Percentiles rank a stretch among this genome's conserved stretches.
Conservation (phyloP, 1,140 invertebrate genomes). For the Coboldia fuscipes region DNA sequence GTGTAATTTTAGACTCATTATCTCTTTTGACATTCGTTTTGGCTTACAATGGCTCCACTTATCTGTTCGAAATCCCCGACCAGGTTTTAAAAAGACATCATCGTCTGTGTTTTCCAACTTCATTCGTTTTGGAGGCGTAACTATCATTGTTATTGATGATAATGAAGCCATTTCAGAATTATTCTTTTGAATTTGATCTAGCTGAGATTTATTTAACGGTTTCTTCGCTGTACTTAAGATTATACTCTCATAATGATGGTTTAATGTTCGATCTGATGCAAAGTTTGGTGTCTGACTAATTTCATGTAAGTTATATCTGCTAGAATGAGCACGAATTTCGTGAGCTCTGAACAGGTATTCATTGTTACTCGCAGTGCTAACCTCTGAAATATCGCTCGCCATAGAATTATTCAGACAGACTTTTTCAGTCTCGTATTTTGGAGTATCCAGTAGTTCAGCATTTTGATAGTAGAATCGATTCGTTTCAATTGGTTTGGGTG, state of each 20-base stretch:
- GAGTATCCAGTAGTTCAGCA: background rate
- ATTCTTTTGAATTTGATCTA: too few relatives aligned
- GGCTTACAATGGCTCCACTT: conserved; percentile 9
- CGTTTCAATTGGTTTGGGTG: conserved; percentile 16
- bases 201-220: too few relatives aligned
- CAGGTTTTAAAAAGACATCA: too few relatives aligned
- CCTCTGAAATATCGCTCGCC: background rate
- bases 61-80: too few relatives aligned
- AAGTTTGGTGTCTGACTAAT: too few relatives aligned
- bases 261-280: too few relatives aligned
- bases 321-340: conserved; percentile 19
- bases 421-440: background rate
- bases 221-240: too few relatives aligned
- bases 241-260: too few relatives aligned
- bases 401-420: background rate
- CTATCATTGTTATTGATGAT: too few relatives aligned
- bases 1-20: conserved; percentile 10
- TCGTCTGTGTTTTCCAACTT: too few relatives aligned
- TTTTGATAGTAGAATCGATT: conserved; percentile 16
- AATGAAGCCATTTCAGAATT: too few relatives aligned
- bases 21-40: conserved; percentile 12
- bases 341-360: conserved; percentile 15
- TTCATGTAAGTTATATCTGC: conserved; percentile 18
- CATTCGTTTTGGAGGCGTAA: too few relatives aligned
- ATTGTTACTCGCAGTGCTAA: conserved; percentile 9